Percentiles rank a stretch among this genome's conserved stretches.
Evolutionary conservation across 2,797 vertebrate species (phyloP).

Genomic region (Cuculus canorus): DNA sequence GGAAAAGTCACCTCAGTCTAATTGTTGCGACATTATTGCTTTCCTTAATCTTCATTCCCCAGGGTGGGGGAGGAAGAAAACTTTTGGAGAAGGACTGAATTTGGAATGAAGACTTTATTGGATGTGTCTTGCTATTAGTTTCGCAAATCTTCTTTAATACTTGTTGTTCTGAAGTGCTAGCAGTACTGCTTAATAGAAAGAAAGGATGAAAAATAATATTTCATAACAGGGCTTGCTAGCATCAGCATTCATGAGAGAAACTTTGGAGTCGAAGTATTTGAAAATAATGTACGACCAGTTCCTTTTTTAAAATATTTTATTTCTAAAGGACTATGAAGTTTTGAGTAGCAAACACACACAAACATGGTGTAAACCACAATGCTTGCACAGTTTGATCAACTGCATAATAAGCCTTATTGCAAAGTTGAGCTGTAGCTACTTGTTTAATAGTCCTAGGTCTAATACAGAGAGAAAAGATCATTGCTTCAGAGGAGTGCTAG

Average conservation of each 20-base stretch:
- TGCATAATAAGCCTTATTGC: fast-evolving
- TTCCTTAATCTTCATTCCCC: not conserved
- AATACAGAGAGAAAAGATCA: not conserved
- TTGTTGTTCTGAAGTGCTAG: not conserved
- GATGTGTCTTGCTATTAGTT: not conserved
- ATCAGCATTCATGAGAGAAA: not conserved
- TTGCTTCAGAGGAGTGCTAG: not conserved
- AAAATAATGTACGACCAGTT: not conserved
- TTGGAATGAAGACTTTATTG: not conserved
- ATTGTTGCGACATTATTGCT: not conserved
- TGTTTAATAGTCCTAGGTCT: not conserved
- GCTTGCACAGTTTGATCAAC: not conserved
- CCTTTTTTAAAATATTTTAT: not conserved
- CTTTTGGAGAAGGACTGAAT: not conserved
- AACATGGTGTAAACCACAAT: not conserved
- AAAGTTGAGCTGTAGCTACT: not conserved
- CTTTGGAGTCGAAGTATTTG: not conserved
- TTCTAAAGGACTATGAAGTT: not conserved
- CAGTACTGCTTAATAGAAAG: not conserved
- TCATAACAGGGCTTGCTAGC: not conserved
- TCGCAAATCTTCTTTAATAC: not conserved
- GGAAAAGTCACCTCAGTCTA: not conserved
- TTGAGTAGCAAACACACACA: not conserved
- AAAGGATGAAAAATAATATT: not conserved
- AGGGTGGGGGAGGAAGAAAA: not conserved